Conservation (phyloP, 2,797 vertebrate species). For the Pantherophis alleghaniensis region DNA sequence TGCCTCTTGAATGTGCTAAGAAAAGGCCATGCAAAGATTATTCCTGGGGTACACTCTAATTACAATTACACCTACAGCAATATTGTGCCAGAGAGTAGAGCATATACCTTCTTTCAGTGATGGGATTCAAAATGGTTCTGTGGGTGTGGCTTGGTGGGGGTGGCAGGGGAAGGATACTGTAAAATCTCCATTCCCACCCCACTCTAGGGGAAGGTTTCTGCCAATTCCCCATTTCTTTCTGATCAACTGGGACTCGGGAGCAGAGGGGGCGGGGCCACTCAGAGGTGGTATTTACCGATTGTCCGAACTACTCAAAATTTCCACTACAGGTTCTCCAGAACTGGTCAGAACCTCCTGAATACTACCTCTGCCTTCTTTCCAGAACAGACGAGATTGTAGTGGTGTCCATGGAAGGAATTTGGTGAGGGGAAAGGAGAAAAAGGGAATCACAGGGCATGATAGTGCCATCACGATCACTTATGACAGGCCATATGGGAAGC, state of each 20-base stretch:
- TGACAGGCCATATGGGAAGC: neutral
- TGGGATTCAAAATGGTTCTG: too few species aligned
- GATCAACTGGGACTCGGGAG: too few species aligned
- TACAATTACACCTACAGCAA: neutral
- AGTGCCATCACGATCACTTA: neutral
- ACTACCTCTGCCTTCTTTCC: neutral
- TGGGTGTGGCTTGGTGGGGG: too few species aligned
- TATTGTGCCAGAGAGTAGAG: neutral
- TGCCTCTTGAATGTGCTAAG: neutral
- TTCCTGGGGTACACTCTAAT: neutral
- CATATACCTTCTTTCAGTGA: neutral
- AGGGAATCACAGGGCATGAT: neutral
- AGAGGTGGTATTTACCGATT: too few species aligned
- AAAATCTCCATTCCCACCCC: too few species aligned
- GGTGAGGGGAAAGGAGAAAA: neutral
- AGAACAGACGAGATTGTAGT: neutral
- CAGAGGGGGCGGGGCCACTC: too few species aligned
- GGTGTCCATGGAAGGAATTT: neutral
- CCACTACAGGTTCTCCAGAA: too few species aligned
- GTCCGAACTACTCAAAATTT: too few species aligned
- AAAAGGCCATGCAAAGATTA: neutral
- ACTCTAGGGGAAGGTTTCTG: too few species aligned
- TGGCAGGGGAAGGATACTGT: too few species aligned
- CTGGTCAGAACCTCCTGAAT: too few species aligned
- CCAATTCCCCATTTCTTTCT: too few species aligned